Evolutionary conservation across 2,113 vertebrate genomes (phyloP).

Genomic region (Terrapene triunguis): DNA sequence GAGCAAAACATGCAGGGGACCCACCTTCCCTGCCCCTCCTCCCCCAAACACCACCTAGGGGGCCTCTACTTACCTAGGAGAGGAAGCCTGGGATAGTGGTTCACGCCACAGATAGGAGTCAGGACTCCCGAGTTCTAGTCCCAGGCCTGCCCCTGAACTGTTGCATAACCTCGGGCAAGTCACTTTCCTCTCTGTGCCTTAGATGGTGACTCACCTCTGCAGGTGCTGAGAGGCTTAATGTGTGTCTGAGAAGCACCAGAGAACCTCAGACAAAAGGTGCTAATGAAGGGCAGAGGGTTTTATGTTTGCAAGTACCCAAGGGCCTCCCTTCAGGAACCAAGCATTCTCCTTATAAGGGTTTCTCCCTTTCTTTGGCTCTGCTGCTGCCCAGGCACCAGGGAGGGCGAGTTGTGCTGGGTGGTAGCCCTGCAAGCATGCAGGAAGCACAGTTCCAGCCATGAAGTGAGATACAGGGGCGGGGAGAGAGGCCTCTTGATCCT

Average conservation of each 20-base stretch:
- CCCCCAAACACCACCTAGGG: not conserved
- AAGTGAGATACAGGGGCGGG: not conserved
- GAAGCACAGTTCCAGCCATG: not conserved
- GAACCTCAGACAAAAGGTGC: constrained; percentile 6
- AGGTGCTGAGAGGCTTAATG: not conserved
- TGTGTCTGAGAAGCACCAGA: not conserved
- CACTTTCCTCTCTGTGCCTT: not conserved
- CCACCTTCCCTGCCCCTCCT: not conserved
- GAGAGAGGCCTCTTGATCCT: not conserved
- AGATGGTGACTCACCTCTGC: not conserved
- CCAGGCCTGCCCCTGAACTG: not conserved
- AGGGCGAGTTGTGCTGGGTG: not conserved
- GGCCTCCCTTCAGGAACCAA: not conserved
- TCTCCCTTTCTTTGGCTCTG: not conserved
- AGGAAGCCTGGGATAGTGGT: not conserved
- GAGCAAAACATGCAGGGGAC: not conserved
- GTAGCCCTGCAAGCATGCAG: not conserved
- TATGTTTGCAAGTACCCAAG: not conserved
- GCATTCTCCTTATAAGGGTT: not conserved
- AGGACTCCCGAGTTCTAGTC: not conserved
- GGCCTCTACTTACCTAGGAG: not conserved
- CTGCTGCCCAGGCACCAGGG: not conserved
- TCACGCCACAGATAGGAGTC: not conserved
- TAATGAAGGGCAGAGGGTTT: not conserved
- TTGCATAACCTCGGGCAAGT: not conserved